Evolutionary conservation across 2,113 vertebrate species (phyloP), one percentile per base, ranked within the genome.

Genomic region (Zapus hudsonius): DNA sequence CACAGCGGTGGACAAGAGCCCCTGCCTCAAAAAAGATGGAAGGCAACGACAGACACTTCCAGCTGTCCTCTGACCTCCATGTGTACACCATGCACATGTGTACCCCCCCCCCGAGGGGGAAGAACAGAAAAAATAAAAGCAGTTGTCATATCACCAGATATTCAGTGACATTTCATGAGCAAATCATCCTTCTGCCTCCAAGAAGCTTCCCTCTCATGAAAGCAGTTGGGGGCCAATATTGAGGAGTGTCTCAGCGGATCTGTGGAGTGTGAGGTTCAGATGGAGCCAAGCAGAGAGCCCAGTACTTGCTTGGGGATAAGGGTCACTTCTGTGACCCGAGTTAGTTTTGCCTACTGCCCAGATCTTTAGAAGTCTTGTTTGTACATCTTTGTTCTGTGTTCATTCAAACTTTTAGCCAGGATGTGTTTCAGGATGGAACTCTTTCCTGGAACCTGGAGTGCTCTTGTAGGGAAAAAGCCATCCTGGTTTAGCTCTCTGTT

Each of bases 81-180:
- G 52, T 52, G 52, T 52, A 52, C 52, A 10, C 52, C 52, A 52
- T 52, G 52, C 52, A 52, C 52, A 52, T 52, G 52, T 12, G 52
- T 15, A 52, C 52, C 52, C 52, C 52, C 52, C 12, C 52, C n/a
- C n/a, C n/a, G n/a, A n/a, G n/a, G 16, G 52, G 52, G 52, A 52
- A 52, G 16, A 52, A 52, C n/a, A n/a, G n/a, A 80, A 91, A 92
- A 93, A 69, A n/a, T 95, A 42, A 81, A 78, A 94, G 87, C 80
- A 80, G 7, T 16, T 82, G 79, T 59, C 64, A 42, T 4, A 38
- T 73, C 38, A 42, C 63, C 78, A 72, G 44, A 80, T 61, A 73
- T n/a, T 20, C 40, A 13, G 72, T 47, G 22, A 67, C 57, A 64
- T 78, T 63, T 94, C 72, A 7, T 67, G 55, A 73, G 38, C 47